These are phyloP conservation scores for Euphonia xanthogaster DNA, from an alignment of 2,797 vertebrate genomes.

Conservation along the genomic window DNA sequence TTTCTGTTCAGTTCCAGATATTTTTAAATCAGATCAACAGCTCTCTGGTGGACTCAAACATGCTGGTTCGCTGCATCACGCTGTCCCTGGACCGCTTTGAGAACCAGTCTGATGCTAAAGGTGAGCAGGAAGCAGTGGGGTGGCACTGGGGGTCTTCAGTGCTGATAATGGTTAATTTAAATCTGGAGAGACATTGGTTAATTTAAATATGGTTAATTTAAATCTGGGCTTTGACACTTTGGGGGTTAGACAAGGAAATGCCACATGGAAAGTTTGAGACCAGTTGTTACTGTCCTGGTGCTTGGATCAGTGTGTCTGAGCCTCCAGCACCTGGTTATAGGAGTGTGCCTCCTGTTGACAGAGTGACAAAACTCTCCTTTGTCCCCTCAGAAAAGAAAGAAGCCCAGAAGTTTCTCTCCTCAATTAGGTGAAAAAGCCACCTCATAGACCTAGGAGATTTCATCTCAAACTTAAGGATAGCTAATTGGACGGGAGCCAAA, in stretches of 20 bases:
- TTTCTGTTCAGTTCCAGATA: conserved; percentile 87
- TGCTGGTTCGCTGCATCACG: conserved; percentile 96
- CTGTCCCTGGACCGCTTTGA: conserved; percentile 95
- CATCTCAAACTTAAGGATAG: no score
- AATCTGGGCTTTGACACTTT: not conserved
- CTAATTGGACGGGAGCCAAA: no score
- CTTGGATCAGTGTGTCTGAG: not conserved
- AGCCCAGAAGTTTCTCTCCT: no score
- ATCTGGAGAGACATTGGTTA: no score
- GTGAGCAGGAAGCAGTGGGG: conserved; percentile 62
- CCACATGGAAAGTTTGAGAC: not conserved
- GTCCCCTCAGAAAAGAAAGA: no score
- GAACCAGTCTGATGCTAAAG: conserved; percentile 93
- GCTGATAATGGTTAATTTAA: not conserved
- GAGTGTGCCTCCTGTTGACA: no score
- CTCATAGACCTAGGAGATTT: no score
- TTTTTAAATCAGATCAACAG: conserved; percentile 98
- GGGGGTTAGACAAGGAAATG: not conserved
- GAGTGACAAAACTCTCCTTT: no score
- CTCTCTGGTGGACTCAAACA: conserved; percentile 97
- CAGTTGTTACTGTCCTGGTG: not conserved
- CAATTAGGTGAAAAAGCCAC: no score
- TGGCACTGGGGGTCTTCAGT: not conserved
- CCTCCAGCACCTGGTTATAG: not conserved
- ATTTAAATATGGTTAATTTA: not conserved